A percentile compares a stretch with the other conserved stretches of the same genome.
Evolutionary conservation across 2,113 vertebrate genomes (phyloP).

Genomic region (Podilymbus podiceps): DNA sequence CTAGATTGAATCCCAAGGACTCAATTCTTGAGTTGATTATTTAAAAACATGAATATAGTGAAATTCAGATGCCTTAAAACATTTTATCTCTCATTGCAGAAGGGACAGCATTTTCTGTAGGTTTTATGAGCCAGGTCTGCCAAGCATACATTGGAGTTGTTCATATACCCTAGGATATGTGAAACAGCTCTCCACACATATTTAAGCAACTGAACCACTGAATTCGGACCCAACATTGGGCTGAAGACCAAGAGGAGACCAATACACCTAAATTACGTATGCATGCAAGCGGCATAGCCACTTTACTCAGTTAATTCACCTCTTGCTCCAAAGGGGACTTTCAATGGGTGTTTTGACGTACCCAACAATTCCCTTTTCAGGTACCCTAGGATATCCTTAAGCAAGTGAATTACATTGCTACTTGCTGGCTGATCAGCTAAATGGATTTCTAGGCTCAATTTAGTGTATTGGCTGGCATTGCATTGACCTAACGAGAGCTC

Average conservation of each 20-base stretch:
- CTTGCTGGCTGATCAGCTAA: neutral
- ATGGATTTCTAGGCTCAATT: neutral
- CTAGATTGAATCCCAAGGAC: neutral
- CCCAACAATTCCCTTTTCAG: neutral
- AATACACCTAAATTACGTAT: neutral
- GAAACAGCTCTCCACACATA: neutral
- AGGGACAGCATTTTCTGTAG: neutral
- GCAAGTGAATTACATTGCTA: neutral
- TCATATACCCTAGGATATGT: rapidly evolving
- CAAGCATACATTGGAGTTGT: neutral
- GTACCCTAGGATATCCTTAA: neutral
- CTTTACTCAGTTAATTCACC: neutral
- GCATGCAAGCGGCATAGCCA: neutral
- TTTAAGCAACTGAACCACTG: neutral
- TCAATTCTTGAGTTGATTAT: neutral
- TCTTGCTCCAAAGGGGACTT: neutral
- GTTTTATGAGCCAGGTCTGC: neutral
- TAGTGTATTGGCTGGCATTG: neutral
- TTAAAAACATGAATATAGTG: neutral
- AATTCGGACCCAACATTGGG: neutral
- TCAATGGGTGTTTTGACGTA: neutral
- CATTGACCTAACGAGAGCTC: neutral
- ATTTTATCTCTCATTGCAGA: neutral
- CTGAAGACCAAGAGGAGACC: neutral
- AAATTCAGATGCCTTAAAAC: neutral